Conservation (phyloP, 2,797 vertebrate genomes). For the Limosa lapponica region DNA sequence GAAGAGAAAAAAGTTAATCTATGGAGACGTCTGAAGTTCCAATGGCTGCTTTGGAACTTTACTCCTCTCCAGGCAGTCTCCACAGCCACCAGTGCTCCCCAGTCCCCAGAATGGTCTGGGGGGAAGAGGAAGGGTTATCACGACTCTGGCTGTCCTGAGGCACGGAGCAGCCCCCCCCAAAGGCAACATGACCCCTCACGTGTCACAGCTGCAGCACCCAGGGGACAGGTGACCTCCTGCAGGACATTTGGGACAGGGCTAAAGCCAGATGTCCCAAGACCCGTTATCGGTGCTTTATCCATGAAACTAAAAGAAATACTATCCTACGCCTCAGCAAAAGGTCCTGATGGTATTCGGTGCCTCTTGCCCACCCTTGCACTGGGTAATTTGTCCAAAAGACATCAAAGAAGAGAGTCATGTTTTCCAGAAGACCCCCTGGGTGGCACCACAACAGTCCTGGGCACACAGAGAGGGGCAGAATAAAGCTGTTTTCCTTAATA, state of each 20-base stretch:
- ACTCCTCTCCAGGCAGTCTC: background rate
- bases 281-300: rapidly evolving
- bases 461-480: background rate
- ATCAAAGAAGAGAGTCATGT: background rate
- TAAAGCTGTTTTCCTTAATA: background rate
- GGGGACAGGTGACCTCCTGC: background rate
- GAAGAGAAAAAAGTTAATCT: rapidly evolving
- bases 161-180: background rate
- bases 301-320: background rate
- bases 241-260: background rate
- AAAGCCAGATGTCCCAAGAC: background rate
- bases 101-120: rapidly evolving
- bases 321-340: background rate
- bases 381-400: rapidly evolving
- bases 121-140: background rate
- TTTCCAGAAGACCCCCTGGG: background rate
- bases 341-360: rapidly evolving
- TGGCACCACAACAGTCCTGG: background rate
- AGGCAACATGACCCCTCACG: rapidly evolving
- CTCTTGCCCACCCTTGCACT: background rate
- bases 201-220: background rate
- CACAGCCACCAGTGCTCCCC: rapidly evolving
- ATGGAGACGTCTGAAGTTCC: rapidly evolving
- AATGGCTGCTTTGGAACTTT: background rate
- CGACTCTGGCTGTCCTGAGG: background rate